Percentiles rank a stretch among this genome's conserved stretches.
Conservation (phyloP, 2,797 vertebrate species). For the Apodemus agrarius region DNA sequence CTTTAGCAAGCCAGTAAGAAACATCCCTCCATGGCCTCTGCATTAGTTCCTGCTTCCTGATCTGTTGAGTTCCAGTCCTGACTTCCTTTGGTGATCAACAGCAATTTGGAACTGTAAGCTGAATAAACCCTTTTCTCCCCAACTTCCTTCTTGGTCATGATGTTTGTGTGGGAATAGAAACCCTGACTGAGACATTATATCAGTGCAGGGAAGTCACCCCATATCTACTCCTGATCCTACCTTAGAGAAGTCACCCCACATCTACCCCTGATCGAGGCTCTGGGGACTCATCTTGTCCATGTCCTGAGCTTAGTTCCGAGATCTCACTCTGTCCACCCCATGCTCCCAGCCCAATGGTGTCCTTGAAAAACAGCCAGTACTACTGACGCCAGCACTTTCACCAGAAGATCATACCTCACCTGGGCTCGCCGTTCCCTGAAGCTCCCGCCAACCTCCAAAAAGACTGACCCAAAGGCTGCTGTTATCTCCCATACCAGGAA, state of each 20-base stretch:
- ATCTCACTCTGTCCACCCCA: background rate
- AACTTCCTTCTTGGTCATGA: no score
- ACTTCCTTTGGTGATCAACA: no score
- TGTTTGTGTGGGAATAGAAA: no score
- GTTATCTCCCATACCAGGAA: background rate
- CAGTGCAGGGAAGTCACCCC: background rate
- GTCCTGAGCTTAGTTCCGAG: background rate
- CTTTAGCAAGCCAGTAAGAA: no score
- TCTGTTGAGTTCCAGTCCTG: no score
- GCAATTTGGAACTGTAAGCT: no score
- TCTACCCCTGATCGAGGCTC: background rate
- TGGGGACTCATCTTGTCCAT: background rate
- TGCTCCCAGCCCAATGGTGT: background rate
- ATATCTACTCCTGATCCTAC: background rate
- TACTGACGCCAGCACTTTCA: fast-evolving
- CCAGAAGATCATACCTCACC: background rate
- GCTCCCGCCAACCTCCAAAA: background rate
- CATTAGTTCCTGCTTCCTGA: no score
- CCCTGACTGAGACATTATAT: background rate
- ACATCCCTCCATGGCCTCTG: no score
- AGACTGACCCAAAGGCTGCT: background rate
- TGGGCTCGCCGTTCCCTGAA: background rate
- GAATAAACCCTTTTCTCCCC: no score
- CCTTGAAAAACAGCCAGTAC: background rate
- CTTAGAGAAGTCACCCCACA: background rate